These are phyloP conservation scores for Mormyrus hasselquistii DNA, from an alignment of 2,797 vertebrate genomes.

Conservation along the genomic window DNA sequence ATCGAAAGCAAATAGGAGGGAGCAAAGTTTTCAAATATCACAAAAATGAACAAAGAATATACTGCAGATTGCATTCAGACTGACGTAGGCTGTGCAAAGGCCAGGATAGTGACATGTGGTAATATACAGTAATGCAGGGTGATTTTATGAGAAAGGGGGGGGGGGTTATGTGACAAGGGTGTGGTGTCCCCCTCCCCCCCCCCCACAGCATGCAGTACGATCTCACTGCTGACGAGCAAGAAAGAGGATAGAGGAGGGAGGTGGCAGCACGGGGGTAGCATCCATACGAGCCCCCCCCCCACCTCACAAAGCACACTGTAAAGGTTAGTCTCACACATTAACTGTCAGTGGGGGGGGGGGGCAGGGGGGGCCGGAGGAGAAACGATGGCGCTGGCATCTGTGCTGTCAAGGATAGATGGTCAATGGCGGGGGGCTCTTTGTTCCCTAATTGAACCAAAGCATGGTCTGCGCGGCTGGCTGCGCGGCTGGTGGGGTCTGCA, in stretches of 20 bases:
- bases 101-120: not conserved
- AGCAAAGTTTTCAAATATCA: not conserved
- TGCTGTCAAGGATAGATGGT: not conserved
- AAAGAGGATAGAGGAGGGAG: not conserved
- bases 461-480: constrained; percentile 24
- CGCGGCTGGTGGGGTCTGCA: constrained; percentile 25
- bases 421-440: constrained; percentile 46
- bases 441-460: constrained; percentile 33
- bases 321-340: constrained; percentile 35
- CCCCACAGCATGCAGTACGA: not conserved
- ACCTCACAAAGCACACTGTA: constrained; percentile 36
- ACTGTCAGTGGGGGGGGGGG: not conserved
- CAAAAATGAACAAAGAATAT: not conserved
- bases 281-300: constrained; percentile 41
- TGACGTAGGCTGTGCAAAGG: not conserved
- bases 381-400: constrained; percentile 18
- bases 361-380: not conserved
- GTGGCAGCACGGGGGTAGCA: constrained; percentile 34
- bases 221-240: not conserved
- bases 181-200: not conserved
- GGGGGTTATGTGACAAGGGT: not conserved
- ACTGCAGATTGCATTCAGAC: not conserved
- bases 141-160: not conserved
- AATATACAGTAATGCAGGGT: not conserved
- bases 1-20: not conserved